phyloP scores from a whole-genome alignment of 1,140 invertebrate species.

The Aricia agestis region DNA sequence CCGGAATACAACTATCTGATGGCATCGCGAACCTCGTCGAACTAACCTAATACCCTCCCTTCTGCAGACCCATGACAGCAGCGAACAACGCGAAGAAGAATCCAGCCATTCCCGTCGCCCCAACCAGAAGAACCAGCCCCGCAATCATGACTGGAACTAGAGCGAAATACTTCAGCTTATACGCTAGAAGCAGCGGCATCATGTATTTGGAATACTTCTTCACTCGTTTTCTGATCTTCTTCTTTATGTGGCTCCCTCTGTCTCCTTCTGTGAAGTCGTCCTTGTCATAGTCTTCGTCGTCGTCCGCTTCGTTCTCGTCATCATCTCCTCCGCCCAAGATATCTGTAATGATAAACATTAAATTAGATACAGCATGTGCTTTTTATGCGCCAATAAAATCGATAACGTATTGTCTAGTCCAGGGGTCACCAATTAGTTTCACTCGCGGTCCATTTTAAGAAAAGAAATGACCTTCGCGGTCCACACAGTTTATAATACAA shows the following conservation, averaged over 20 bases:
- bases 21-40: slow-evolving; percentile 64
- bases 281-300: slow-evolving; percentile 46
- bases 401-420: too few relatives aligned
- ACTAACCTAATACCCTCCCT: slow-evolving; percentile 51
- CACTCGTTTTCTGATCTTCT: slow-evolving; percentile 61
- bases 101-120: slow-evolving; percentile 85
- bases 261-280: slow-evolving; percentile 27
- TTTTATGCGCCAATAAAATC: too few relatives aligned
- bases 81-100: slow-evolving; percentile 91
- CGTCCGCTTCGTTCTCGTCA: slow-evolving; percentile 50
- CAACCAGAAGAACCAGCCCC: slow-evolving; percentile 83
- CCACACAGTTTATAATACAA: too few relatives aligned
- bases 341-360: slow-evolving; percentile 43
- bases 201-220: slow-evolving; percentile 83
- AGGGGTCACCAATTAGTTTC: too few relatives aligned
- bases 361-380: too few relatives aligned
- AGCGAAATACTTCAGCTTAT: slow-evolving; percentile 89
- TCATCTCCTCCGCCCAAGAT: slow-evolving; percentile 60
- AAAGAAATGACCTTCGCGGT: too few relatives aligned
- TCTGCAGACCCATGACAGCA: slow-evolving; percentile 78
- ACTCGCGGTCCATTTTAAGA: too few relatives aligned
- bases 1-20: slow-evolving; percentile 36
- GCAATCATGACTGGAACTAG: slow-evolving; percentile 85
- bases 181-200: slow-evolving; percentile 85
- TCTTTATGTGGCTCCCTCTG: slow-evolving; percentile 36